Base-by-base conservation (phyloP, 2,888 invertebrate species). In the Schizotus pectinicornis region DNA sequence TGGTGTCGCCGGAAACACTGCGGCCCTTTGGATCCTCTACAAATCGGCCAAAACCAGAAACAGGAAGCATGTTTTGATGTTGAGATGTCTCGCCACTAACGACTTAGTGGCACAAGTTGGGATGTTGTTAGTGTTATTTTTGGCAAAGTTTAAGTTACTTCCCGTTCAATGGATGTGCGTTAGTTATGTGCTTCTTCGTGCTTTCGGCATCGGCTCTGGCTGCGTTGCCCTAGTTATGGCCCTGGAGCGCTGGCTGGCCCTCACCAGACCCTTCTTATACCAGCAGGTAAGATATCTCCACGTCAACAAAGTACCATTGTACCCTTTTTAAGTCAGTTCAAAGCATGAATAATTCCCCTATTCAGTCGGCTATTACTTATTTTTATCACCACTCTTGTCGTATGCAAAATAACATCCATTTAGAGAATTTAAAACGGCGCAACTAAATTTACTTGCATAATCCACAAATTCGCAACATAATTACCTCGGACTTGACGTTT, bases 171-270 rank as follows among this genome's bases (percentile, higher is more conserved):
- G 80, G 70, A 84, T 84, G 75, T 91, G 91, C 79, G 84, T 82
- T 32, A 78, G 85, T 62, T 83, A 90, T 64, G 91, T 94, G 5
- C 81, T 91, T 50, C 87, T 92, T 80, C 84, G 94, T 58, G 87
- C 89, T 66, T 94, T 94, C 79, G 94, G 94, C 45, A 83, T 94
- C 57, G 92, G 92, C 72, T 92, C 93, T 67, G 94, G 93, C 38
- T 91, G 92, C 80, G 92, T 94, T 69, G 92, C 94, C 13, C 87
- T 92, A 73, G 89, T 93, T 55, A 94, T 94, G 94, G 93, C 94
- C 7, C 85, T 89, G 33, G 94, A 94, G 79, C 83, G 94, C 65
- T 94, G 91, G 87, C 83, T 94, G 73, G 94, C 94, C 13, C 85
- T 94, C 67, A 92, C 94, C 7, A 84, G 90, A 66, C 94, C 94